Conservation (phyloP, 2,888 invertebrate species). For the Altica lythri region DNA sequence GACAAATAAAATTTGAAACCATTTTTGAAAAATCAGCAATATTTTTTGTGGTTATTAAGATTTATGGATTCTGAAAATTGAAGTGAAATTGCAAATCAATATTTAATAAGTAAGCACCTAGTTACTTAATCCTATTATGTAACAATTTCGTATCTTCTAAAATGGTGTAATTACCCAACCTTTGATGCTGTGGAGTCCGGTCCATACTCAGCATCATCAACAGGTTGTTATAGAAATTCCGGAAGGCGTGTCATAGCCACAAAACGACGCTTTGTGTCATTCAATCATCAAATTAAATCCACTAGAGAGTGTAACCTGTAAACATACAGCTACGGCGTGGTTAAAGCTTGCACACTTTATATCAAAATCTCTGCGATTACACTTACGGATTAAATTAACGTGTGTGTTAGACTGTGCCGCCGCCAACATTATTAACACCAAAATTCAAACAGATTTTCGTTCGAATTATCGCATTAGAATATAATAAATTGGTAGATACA, state of each 20-base stretch:
- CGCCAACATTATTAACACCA: neutral
- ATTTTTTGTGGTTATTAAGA: too few species aligned
- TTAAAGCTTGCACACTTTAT: constrained; percentile 3
- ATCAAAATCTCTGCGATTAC: constrained; percentile 6
- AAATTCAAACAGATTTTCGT: neutral
- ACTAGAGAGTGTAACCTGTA: constrained; percentile 44
- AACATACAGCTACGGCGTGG: constrained; percentile 11
- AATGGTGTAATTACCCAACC: too few species aligned
- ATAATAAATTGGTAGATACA: neutral
- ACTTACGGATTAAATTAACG: constrained; percentile 7
- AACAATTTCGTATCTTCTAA: too few species aligned
- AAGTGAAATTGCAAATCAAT: too few species aligned
- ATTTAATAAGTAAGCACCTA: too few species aligned
- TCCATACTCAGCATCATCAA: constrained; percentile 39
- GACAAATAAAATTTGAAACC: too few species aligned
- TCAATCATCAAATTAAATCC: constrained; percentile 54
- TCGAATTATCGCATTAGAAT: neutral
- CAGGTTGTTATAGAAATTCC: constrained; percentile 50
- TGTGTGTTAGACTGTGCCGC: constrained; percentile 3
- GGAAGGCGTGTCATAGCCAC: constrained; percentile 47
- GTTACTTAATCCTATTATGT: too few species aligned
- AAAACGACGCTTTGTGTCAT: constrained; percentile 54
- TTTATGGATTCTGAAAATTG: too few species aligned
- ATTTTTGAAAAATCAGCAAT: too few species aligned
- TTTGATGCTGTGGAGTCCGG: neutral